Evolutionary conservation across 2,888 invertebrate genomes (phyloP).

Genomic region (Meandrusa payeni): DNA sequence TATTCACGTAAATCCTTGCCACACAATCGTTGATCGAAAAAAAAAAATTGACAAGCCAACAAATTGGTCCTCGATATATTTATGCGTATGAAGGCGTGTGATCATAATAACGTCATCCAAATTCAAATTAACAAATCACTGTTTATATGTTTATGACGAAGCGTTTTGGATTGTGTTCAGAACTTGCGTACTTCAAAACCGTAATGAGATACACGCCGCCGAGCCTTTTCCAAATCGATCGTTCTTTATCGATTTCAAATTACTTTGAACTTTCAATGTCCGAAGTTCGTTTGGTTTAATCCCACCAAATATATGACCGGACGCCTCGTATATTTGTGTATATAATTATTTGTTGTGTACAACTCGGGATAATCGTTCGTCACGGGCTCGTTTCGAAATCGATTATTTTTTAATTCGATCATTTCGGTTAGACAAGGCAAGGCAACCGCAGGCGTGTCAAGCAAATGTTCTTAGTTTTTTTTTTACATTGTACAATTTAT

Average conservation of each 20-base stretch:
- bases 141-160: conserved; percentile 33
- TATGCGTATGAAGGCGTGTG: conserved; percentile 16
- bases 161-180: conserved; percentile 10
- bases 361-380: conserved; percentile 15
- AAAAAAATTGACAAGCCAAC: conserved; percentile 15
- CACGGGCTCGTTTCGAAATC: conserved; percentile 7
- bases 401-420: conserved; percentile 12
- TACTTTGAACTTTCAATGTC: conserved; percentile 20
- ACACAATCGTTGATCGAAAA: conserved; percentile 36
- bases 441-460: conserved; percentile 18
- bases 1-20: too few species aligned
- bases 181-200: not conserved
- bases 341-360: conserved; percentile 16
- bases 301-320: conserved; percentile 8
- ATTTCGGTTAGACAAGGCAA: conserved; percentile 5
- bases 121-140: conserved; percentile 42
- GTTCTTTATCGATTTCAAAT: conserved; percentile 21
- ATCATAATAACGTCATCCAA: conserved; percentile 44
- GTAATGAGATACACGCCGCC: conserved; percentile 15
- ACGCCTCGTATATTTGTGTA: conserved; percentile 9
- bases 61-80: conserved; percentile 14
- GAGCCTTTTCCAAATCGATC: conserved; percentile 9
- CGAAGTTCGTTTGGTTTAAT: conserved; percentile 17
- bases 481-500: conserved; percentile 4
- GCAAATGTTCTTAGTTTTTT: conserved; percentile 14